A percentile compares a stretch with the other conserved stretches of the same genome.
phyloP scores from a whole-genome alignment of 2,113 vertebrate species.

The Amblyornis subalaris region DNA sequence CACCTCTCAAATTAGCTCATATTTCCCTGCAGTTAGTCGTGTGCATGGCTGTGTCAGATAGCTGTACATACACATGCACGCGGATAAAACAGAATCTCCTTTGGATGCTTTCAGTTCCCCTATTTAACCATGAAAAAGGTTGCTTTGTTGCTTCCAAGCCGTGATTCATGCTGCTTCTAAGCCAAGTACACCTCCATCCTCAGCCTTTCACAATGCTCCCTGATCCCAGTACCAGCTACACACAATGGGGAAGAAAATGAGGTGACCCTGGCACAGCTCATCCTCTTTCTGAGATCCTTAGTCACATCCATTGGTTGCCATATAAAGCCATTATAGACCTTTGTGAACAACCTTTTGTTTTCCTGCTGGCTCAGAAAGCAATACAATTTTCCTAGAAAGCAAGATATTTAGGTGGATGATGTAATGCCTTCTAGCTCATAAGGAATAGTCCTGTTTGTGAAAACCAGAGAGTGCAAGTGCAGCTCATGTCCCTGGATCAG shows the following conservation, averaged over 20 bases:
- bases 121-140: not conserved
- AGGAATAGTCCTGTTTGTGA: not conserved
- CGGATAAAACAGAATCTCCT: not conserved
- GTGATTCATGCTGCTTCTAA: not conserved
- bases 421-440: not conserved
- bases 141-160: not conserved
- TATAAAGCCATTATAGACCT: not conserved
- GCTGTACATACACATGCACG: accelerated
- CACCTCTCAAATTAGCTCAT: not conserved
- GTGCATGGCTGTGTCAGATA: not conserved
- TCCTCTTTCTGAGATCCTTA: not conserved
- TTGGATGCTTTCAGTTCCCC: not conserved
- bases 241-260: not conserved
- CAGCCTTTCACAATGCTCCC: not conserved
- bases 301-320: not conserved
- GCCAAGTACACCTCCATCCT: not conserved
- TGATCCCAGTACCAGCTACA: not conserved
- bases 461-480: not conserved
- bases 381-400: not conserved
- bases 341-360: not conserved
- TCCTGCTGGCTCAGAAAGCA: not conserved
- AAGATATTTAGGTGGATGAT: not conserved
- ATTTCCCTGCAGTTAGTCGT: accelerated
- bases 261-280: not conserved
- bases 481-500: not conserved